A percentile compares a stretch with the other conserved stretches of the same genome.
Evolutionary conservation across 1,140 invertebrate genomes (phyloP).

Genomic region (Drosophila lacertosa): DNA sequence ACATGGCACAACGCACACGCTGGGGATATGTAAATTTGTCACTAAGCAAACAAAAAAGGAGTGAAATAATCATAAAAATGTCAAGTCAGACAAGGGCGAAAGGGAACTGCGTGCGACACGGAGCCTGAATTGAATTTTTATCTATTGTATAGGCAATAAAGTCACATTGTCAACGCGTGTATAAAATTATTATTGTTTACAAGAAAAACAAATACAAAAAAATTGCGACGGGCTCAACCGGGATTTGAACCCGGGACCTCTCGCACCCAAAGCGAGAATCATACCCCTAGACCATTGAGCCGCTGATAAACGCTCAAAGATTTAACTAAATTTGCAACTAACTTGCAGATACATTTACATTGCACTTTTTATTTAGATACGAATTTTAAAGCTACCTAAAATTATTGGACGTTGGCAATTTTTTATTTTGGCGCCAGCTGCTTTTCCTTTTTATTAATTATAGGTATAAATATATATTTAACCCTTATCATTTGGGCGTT

Average conservation of each 20-base stretch:
- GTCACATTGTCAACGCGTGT: slow-evolving; percentile 73
- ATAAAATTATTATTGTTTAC: slow-evolving; percentile 70
- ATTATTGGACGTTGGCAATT: background rate
- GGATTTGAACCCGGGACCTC: slow-evolving; percentile 93
- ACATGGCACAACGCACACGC: slow-evolving; percentile 7
- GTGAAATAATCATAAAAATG: slow-evolving; percentile 83
- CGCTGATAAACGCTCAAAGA: slow-evolving; percentile 81
- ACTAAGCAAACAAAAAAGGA: slow-evolving; percentile 73
- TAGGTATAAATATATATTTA: slow-evolving; percentile 26
- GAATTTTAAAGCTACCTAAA: background rate
- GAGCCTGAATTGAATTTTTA: slow-evolving; percentile 83
- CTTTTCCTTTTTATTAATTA: slow-evolving; percentile 50
- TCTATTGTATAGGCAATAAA: slow-evolving; percentile 80
- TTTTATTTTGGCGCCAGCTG: background rate
- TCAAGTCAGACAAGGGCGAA: slow-evolving; percentile 36
- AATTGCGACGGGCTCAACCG: slow-evolving; percentile 80
- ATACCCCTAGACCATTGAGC: slow-evolving; percentile 92
- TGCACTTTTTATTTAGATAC: background rate
- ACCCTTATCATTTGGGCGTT: slow-evolving; percentile 67
- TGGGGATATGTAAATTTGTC: slow-evolving; percentile 78
- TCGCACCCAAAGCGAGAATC: slow-evolving; percentile 91
- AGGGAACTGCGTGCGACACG: slow-evolving; percentile 11
- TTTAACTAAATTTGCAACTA: slow-evolving; percentile 1
- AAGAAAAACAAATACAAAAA: slow-evolving; percentile 36
- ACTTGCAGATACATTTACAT: slow-evolving; percentile 11